phyloP scores from a whole-genome alignment of 2,113 vertebrate species.

The Alaudala cheleensis region DNA sequence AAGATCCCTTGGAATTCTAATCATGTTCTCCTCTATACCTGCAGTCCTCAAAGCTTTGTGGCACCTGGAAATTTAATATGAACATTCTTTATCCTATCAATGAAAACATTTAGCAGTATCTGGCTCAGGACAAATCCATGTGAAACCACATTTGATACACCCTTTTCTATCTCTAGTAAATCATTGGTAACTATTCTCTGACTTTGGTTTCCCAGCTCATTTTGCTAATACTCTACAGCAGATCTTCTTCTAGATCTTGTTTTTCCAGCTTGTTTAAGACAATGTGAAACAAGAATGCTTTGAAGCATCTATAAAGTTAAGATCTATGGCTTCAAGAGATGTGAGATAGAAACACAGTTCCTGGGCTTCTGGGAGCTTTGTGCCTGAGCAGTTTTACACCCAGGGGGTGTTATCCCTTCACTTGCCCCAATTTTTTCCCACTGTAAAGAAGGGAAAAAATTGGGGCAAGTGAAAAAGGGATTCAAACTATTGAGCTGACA shows the following conservation, averaged over 20 bases:
- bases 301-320: background rate
- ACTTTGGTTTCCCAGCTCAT: background rate
- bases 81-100: background rate
- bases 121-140: background rate
- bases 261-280: background rate
- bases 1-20: background rate
- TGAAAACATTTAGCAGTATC: background rate
- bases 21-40: background rate
- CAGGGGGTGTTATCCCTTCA: rapidly evolving
- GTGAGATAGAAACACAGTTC: background rate
- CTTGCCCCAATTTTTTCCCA: background rate
- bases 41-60: background rate
- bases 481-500: background rate
- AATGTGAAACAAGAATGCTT: background rate
- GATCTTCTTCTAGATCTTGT: background rate
- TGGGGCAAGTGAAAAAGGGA: too few species aligned
- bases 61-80: background rate
- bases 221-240: background rate
- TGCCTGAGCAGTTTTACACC: background rate
- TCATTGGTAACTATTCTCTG: background rate
- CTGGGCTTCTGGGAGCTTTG: background rate
- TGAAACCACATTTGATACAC: background rate
- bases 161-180: background rate
- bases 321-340: background rate
- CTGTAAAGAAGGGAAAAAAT: background rate